A percentile compares a stretch with the other conserved stretches of the same genome.
phyloP scores from a whole-genome alignment of 2,113 vertebrate genomes.

The Propithecus coquereli region DNA sequence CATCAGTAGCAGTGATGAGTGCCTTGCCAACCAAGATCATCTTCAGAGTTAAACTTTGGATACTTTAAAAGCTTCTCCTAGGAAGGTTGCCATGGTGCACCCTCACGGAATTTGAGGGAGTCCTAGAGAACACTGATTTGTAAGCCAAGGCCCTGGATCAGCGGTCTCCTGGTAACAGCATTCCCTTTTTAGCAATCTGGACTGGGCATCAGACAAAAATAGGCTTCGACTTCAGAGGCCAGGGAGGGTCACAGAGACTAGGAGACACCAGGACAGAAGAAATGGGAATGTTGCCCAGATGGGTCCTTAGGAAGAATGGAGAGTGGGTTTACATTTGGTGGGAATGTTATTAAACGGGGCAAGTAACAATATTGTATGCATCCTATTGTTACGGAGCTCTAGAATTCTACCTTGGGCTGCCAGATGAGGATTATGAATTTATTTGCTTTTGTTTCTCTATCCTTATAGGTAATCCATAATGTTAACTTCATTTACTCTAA shows the following conservation, averaged over 20 bases:
- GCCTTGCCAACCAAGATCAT: background rate
- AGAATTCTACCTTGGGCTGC: background rate
- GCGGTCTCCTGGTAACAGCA: background rate
- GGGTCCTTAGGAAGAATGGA: background rate
- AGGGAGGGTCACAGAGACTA: background rate
- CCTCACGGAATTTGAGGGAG: background rate
- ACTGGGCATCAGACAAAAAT: background rate
- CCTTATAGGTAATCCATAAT: background rate
- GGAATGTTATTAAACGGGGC: background rate
- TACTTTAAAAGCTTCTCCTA: background rate
- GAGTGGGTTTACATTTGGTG: background rate
- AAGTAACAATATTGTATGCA: background rate
- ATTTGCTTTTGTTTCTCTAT: background rate
- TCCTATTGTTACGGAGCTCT: background rate
- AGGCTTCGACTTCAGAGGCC: background rate
- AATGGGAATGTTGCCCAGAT: background rate
- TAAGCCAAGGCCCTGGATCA: background rate
- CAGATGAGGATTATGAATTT: background rate
- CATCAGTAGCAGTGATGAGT: background rate
- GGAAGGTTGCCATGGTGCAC: background rate
- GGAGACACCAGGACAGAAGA: background rate
- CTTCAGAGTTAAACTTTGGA: background rate
- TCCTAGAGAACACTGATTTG: background rate
- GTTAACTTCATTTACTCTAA: background rate
- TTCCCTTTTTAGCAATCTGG: background rate